Evolutionary conservation across 2,113 vertebrate genomes (phyloP).

Genomic region (Petrocephalus microphthalmus): DNA sequence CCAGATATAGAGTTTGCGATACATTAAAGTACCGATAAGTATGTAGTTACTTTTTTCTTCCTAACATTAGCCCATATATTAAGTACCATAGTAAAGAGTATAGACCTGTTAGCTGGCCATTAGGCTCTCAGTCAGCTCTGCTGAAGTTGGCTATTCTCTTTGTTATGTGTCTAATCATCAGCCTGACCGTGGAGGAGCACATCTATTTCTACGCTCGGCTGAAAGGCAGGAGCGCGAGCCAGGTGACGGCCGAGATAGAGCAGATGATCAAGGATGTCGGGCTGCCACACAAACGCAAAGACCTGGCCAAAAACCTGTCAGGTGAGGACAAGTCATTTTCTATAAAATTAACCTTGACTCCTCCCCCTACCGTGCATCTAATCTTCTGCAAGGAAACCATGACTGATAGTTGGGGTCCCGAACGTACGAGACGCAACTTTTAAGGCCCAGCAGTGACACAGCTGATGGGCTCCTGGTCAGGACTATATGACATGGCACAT

Average conservation of each 20-base stretch:
- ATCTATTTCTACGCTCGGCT: slow-evolving; percentile 94
- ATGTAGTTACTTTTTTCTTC: background rate
- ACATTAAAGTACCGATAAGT: background rate
- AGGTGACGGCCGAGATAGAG: slow-evolving; percentile 78
- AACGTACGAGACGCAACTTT: slow-evolving; percentile 58
- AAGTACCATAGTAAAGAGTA: background rate
- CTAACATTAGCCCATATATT: background rate
- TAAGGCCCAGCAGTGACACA: slow-evolving; percentile 33
- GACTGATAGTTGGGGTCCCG: slow-evolving; percentile 48
- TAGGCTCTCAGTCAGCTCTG: background rate
- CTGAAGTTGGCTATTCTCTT: background rate
- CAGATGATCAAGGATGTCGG: slow-evolving; percentile 89
- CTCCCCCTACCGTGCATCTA: slow-evolving; percentile 17
- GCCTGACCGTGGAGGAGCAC: slow-evolving; percentile 93
- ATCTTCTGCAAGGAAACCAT: slow-evolving; percentile 48
- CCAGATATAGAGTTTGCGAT: background rate
- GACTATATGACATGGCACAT: background rate
- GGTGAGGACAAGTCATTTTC: slow-evolving; percentile 43
- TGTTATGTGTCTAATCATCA: slow-evolving; percentile 40
- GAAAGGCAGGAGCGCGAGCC: slow-evolving; percentile 71
- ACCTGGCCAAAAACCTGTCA: slow-evolving; percentile 72
- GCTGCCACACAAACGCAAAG: slow-evolving; percentile 84
- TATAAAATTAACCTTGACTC: background rate
- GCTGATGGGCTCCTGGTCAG: slow-evolving; percentile 42
- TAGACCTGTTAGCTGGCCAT: background rate